A percentile compares a stretch with the other conserved stretches of the same genome.
Conservation (phyloP, 2,888 invertebrate genomes). For the Bombyx huttoni region DNA sequence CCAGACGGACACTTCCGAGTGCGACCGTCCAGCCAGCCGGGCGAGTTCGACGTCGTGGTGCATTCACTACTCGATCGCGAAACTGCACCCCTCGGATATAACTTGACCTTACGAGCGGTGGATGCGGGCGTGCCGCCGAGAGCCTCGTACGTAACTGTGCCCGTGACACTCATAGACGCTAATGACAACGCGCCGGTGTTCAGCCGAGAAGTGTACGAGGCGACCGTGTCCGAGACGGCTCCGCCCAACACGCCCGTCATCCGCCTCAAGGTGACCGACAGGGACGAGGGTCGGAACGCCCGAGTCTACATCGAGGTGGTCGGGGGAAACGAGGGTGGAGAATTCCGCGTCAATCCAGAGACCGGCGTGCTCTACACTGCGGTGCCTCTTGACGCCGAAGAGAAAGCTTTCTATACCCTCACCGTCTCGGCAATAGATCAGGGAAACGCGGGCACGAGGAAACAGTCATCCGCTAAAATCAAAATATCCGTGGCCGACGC, state of each 20-base stretch:
- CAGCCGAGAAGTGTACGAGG: constrained; percentile 88
- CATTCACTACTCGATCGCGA: constrained; percentile 85
- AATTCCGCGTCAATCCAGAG: constrained; percentile 88
- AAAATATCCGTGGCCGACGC: constrained; percentile 90
- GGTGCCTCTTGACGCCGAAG: constrained; percentile 86
- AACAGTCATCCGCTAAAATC: constrained; percentile 92
- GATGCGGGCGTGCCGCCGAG: constrained; percentile 87
- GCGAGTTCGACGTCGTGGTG: constrained; percentile 86
- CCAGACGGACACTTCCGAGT: constrained; percentile 91
- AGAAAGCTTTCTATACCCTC: constrained; percentile 85
- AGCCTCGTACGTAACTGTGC: constrained; percentile 84
- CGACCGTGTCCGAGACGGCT: constrained; percentile 88
- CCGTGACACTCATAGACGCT: constrained; percentile 84
- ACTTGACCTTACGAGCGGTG: constrained; percentile 86
- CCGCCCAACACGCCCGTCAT: constrained; percentile 92
- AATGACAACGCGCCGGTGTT: constrained; percentile 92
- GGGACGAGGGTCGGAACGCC: constrained; percentile 87
- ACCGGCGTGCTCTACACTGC: constrained; percentile 92
- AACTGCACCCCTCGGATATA: constrained; percentile 84
- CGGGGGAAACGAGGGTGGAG: constrained; percentile 91
- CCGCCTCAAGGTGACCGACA: constrained; percentile 88
- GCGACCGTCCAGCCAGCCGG: constrained; percentile 71
- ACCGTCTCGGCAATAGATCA: constrained; percentile 93
- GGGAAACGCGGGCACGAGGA: constrained; percentile 84
- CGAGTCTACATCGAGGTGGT: constrained; percentile 90